Evolutionary conservation across 2,888 invertebrate species (phyloP), one percentile per base, ranked within the genome.

Genomic region (Neoscelio sp.): DNA sequence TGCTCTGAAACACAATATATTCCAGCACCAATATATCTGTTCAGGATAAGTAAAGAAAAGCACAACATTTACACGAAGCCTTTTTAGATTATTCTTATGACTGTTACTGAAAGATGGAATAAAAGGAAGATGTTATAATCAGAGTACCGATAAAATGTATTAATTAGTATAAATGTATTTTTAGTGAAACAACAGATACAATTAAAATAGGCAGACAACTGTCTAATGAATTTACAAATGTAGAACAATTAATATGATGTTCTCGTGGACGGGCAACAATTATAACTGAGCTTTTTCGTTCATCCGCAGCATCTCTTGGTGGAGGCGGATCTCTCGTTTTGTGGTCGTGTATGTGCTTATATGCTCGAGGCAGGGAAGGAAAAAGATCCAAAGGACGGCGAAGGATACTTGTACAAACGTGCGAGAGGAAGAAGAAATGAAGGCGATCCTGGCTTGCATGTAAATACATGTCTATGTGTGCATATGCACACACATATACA

Each of bases 251-350:
- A 73, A 75, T 80, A 75, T 75, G 85, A 83, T 87, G 86, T 85
- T 85, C 85, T 88, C 89, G 87, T 85, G 85, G 87, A 85, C 88
- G 85, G 86, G 85, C 85, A 89, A 90, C 90, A 90, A 90, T 90
- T 90, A 90, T 90, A 89, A 90, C 90, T 90, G 90, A 90, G 89
- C 89, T 88, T 90, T 90, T 90, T 89, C 87, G 89, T 83, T 80
- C 83, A 86, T 80, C 81, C 82, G 80, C 81, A 56, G 79, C 73
- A 46, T 75, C 82, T 80, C 71, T 52, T 81, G 82, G 86, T 83
- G 89, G 87, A 88, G 90, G 90, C 89, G 90, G 89, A 87, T 86
- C 89, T 84, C 40, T 70, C 40, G 56, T 70, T 71, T 58, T 48
- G 58, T 54, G 54, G 13, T 62, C 70, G 46, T 71, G 42, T 52